Evolutionary conservation across 2,888 invertebrate genomes (phyloP).

Genomic region (Chelonus formosanus): DNA sequence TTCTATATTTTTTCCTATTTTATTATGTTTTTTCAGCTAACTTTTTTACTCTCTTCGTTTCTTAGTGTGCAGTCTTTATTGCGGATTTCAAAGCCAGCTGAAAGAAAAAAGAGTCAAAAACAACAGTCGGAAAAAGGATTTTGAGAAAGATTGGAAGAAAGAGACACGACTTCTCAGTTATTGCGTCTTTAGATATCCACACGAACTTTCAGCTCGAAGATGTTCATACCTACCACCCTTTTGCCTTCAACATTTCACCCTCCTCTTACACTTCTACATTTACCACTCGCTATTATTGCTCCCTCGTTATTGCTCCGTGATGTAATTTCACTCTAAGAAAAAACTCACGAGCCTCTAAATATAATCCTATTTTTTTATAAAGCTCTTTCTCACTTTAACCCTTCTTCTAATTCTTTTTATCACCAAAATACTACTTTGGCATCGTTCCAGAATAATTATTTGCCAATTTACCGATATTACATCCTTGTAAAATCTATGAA

Average conservation of each 20-base stretch:
- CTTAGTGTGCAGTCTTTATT: slow-evolving; percentile 41
- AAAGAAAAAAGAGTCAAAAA: slow-evolving; percentile 35
- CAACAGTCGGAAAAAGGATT: slow-evolving; percentile 34
- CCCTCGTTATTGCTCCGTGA: slow-evolving; percentile 51
- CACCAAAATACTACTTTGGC: slow-evolving; percentile 12
- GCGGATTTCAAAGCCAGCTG: slow-evolving; percentile 44
- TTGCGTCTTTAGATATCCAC: slow-evolving; percentile 50
- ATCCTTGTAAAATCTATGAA: background rate
- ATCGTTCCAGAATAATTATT: slow-evolving; percentile 12
- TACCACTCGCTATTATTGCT: slow-evolving; percentile 49
- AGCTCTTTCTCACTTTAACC: slow-evolving; percentile 26
- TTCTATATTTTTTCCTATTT: slow-evolving; percentile 4
- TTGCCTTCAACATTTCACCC: slow-evolving; percentile 16
- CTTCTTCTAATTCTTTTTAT: slow-evolving; percentile 17
- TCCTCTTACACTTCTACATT: slow-evolving; percentile 15
- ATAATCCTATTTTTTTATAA: slow-evolving; percentile 25
- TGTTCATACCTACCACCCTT: slow-evolving; percentile 38
- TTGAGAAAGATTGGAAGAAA: slow-evolving; percentile 20
- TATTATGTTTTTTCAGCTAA: slow-evolving; percentile 8
- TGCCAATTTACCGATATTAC: slow-evolving; percentile 7
- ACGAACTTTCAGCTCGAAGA: slow-evolving; percentile 37
- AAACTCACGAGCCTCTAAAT: slow-evolving; percentile 28
- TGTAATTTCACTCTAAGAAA: slow-evolving; percentile 51
- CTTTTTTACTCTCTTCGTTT: slow-evolving; percentile 23
- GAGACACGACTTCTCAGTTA: slow-evolving; percentile 46